Conservation (phyloP, 2,888 invertebrate species). For the Eubasilissa splendida region DNA sequence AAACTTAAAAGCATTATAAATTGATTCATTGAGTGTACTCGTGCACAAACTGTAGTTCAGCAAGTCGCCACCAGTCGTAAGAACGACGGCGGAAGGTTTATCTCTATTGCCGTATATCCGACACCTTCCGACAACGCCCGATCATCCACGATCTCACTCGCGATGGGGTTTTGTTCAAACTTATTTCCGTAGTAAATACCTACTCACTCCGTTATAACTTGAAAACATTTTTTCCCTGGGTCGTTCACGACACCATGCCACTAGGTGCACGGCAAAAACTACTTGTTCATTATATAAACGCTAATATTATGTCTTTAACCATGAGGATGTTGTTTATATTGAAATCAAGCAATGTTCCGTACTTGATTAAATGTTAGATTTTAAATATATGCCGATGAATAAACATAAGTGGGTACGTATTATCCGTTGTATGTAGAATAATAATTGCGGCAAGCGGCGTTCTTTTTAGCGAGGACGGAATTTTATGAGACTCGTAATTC, state of each 20-base stretch:
- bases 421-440: constrained; percentile 33
- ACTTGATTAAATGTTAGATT: constrained; percentile 3
- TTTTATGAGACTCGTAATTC: constrained; percentile 31
- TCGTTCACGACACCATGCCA: background rate
- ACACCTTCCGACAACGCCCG: constrained; percentile 48
- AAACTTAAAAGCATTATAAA: background rate
- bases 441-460: constrained; percentile 28
- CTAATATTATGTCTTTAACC: constrained; percentile 28
- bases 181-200: constrained; percentile 55
- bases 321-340: background rate
- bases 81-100: constrained; percentile 56
- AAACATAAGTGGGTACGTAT: background rate
- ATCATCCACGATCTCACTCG: constrained; percentile 45
- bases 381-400: constrained; percentile 9
- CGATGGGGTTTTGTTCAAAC: constrained; percentile 56
- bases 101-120: constrained; percentile 54
- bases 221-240: constrained; percentile 46
- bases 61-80: constrained; percentile 48
- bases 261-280: too few relatives aligned
- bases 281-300: background rate
- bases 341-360: constrained; percentile 1
- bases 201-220: constrained; percentile 40
- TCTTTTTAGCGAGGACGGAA: constrained; percentile 23
- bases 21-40: constrained; percentile 46
- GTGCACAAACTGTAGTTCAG: constrained; percentile 46